A percentile compares a stretch with the other conserved stretches of the same genome.
Evolutionary conservation across 2,888 invertebrate genomes (phyloP).

Genomic region (Lymantria monacha): DNA sequence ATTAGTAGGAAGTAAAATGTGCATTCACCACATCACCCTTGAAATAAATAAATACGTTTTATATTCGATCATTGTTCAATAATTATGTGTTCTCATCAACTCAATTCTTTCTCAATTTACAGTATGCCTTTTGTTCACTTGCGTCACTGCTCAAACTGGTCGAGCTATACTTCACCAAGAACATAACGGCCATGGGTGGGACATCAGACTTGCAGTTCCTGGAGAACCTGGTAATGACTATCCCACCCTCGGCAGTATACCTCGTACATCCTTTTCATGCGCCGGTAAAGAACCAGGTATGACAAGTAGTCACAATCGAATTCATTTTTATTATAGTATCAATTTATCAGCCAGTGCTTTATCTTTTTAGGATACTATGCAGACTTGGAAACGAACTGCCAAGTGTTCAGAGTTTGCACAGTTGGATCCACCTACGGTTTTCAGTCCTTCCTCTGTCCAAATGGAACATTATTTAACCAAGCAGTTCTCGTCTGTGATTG

Average conservation of each 20-base stretch:
- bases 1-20: too few relatives aligned
- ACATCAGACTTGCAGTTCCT: slow-evolving; percentile 84
- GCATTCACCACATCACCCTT: too few relatives aligned
- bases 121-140: slow-evolving; percentile 44
- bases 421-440: slow-evolving; percentile 77
- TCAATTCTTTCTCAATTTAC: slow-evolving; percentile 13
- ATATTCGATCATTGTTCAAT: too few relatives aligned
- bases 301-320: background rate
- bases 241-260: slow-evolving; percentile 82
- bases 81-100: too few relatives aligned
- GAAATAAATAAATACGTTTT: too few relatives aligned
- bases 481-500: slow-evolving; percentile 85
- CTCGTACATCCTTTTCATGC: slow-evolving; percentile 84
- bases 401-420: slow-evolving; percentile 85
- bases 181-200: slow-evolving; percentile 73
- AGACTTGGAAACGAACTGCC: slow-evolving; percentile 84
- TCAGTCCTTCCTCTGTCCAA: slow-evolving; percentile 85
- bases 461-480: slow-evolving; percentile 86
- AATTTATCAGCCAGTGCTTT: background rate
- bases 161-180: slow-evolving; percentile 52
- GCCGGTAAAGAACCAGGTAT: slow-evolving; percentile 82
- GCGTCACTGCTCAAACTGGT: slow-evolving; percentile 50
- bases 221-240: slow-evolving; percentile 86
- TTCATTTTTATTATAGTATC: background rate
- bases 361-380: slow-evolving; percentile 83